A percentile compares a stretch with the other conserved stretches of the same genome.
These are phyloP conservation scores for Papilio protenor DNA, from an alignment of 2,888 invertebrate genomes.

Conservation along the genomic window DNA sequence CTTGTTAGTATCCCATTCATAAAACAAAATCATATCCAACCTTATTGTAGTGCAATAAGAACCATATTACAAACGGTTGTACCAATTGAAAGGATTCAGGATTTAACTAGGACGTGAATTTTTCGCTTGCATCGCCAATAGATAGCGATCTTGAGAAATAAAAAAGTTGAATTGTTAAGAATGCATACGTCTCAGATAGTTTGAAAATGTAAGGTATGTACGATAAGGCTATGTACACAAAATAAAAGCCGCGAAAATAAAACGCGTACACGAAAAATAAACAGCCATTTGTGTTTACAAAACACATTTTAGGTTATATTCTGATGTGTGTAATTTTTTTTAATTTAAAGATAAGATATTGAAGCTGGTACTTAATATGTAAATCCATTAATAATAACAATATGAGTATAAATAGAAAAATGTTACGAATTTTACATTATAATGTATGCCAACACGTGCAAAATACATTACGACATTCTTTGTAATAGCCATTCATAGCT, in stretches of 20 bases:
- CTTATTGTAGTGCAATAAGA: slow-evolving; percentile 22
- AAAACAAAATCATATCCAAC: slow-evolving; percentile 23
- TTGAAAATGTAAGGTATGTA: slow-evolving; percentile 2
- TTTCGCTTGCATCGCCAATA: slow-evolving; percentile 41
- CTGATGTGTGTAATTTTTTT: no score
- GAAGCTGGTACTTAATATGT: no score
- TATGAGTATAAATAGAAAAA: neutral
- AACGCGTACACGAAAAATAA: no score
- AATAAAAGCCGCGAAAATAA: no score
- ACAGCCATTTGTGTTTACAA: no score
- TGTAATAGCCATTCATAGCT: neutral
- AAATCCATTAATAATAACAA: no score
- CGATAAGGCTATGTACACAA: no score
- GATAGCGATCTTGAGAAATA: slow-evolving; percentile 35
- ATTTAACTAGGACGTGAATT: slow-evolving; percentile 43
- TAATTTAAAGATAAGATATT: no score
- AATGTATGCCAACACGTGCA: slow-evolving; percentile 23
- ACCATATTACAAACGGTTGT: neutral
- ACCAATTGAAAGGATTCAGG: slow-evolving; percentile 29
- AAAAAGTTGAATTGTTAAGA: slow-evolving; percentile 23
- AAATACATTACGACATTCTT: slow-evolving; percentile 18
- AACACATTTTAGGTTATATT: no score
- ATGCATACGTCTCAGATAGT: slow-evolving; percentile 16
- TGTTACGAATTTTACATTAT: slow-evolving; percentile 13
- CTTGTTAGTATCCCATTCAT: slow-evolving; percentile 48